Base-by-base conservation (phyloP, 2,113 vertebrate genomes). In the Chascanopsetta lugubris region DNA sequence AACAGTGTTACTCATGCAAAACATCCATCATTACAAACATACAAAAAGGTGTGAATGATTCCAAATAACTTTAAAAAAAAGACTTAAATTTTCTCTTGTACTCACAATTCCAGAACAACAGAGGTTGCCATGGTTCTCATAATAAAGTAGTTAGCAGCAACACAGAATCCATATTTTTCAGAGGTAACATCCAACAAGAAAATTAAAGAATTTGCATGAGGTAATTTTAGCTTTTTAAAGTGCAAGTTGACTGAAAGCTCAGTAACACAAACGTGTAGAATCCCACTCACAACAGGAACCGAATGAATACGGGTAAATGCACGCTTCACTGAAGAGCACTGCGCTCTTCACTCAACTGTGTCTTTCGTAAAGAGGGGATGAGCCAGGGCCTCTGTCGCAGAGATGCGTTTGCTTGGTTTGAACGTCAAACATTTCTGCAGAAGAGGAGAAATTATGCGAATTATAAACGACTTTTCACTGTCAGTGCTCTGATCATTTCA, bases 391-490 rank as follows among this genome's bases (percentile, higher is more conserved):
- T 75, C 75, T 27, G 66, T 85, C 0, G 92, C 90, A 2, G 92
- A 88, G 82, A 92, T 86, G 45, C 92, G 91, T 18, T 46, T 30
- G 60, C 59, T 58, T 2, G 91, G 90, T 56, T 20, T 91, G 86
- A 93, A 93, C 3, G 76, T 21, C 82, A 93, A 60, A 85, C 83
- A 92, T 77, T 90, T 54, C 92, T 93, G 85, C 42, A 51, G 68
- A 49, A 38, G 65, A 71, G 49, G 25, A 55, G 25, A 77, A 4
- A 17, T 30, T 29, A 51, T 40, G 49, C 8, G 15, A 30, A 8
- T 56, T 22, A 54, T 1, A 25, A 76, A 20, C 1, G 0, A 48
- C 51, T 29, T 15, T 45, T 26, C n/a, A 10, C 6, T 54, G 7
- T 43, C 15, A n/a, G 42, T 43, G 42, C 18, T 43, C 32, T 34